phyloP scores from a whole-genome alignment of 2,113 vertebrate species.

The Channa argus region DNA sequence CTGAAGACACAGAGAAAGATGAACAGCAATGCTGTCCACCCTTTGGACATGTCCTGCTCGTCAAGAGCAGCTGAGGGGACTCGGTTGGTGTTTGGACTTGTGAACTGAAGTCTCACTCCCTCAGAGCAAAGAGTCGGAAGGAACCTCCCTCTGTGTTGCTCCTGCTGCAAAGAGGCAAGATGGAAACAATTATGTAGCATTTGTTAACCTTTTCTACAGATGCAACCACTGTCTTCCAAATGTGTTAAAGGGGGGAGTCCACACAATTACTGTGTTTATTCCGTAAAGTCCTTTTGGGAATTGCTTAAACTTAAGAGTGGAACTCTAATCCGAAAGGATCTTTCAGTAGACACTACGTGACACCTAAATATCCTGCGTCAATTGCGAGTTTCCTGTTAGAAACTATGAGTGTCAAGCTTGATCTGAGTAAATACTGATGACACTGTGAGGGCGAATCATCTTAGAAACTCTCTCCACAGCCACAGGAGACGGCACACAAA shows the following conservation, averaged over 20 bases:
- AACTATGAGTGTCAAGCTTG: no score
- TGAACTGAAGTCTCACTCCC: conserved; percentile 70
- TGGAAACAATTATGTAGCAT: conserved; percentile 7
- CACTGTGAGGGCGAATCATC: no score
- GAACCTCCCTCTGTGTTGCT: conserved; percentile 79
- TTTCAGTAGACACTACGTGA: no score
- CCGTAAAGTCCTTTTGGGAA: background rate
- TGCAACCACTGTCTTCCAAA: background rate
- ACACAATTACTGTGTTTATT: background rate
- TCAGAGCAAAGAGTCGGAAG: conserved; percentile 81
- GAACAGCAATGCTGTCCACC: conserved; percentile 50
- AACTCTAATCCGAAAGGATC: no score
- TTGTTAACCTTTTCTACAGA: background rate
- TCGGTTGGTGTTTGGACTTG: conserved; percentile 43
- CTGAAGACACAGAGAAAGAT: conserved; percentile 37
- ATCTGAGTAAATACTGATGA: no score
- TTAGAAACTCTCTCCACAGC: no score
- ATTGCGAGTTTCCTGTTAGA: no score
- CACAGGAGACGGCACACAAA: no score
- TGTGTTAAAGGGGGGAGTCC: background rate
- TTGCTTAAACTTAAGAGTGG: background rate
- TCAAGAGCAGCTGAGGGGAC: conserved; percentile 57
- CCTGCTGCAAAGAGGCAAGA: conserved; percentile 75
- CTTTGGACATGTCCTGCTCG: conserved; percentile 55
- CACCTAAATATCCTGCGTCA: no score